Evolutionary conservation across 2,888 invertebrate genomes (phyloP).

Genomic region (Drosophila multiciliata): DNA sequence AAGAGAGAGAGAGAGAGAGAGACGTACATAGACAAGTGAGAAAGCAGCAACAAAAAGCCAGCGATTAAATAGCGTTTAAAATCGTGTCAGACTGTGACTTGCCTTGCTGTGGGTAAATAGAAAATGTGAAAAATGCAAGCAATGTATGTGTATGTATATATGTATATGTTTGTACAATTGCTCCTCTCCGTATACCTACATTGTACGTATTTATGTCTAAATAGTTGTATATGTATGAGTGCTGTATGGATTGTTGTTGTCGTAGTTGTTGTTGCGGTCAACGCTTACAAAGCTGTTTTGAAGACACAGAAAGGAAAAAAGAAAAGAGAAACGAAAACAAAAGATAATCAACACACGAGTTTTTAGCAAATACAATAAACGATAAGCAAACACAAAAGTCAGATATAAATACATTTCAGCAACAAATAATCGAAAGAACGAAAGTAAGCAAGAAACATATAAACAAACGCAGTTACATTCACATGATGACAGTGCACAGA

Average conservation of each 20-base stretch:
- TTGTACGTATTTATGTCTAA: conserved; percentile 13
- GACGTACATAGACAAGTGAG: conserved; percentile 17
- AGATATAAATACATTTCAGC: conserved; percentile 23
- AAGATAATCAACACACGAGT: conserved; percentile 47
- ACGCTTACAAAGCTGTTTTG: conserved; percentile 72
- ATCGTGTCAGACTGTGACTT: conserved; percentile 24
- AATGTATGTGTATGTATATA: conserved; percentile 24
- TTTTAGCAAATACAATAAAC: conserved; percentile 32
- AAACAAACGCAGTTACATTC: conserved; percentile 3
- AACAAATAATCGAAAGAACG: conserved; percentile 7
- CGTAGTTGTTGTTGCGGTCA: conserved; percentile 40
- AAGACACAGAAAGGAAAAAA: conserved; percentile 52
- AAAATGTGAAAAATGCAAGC: conserved; percentile 44
- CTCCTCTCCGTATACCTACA: conserved; percentile 37
- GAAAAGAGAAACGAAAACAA: conserved; percentile 50
- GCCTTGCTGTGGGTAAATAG: conserved; percentile 40
- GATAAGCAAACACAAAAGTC: conserved; percentile 31
- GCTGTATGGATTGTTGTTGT: conserved; percentile 15
- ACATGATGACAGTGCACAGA: conserved; percentile 2
- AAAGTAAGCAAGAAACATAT: conserved; percentile 1
- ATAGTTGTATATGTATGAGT: conserved; percentile 16
- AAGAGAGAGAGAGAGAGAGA: conserved; percentile 26
- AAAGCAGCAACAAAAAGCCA: conserved; percentile 44
- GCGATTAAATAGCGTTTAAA: conserved; percentile 54
- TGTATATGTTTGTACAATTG: conserved; percentile 3